Percentiles rank a stretch among this genome's conserved stretches.
phyloP scores from a whole-genome alignment of 2,797 vertebrate species.

The Enteromius radiatus region DNA sequence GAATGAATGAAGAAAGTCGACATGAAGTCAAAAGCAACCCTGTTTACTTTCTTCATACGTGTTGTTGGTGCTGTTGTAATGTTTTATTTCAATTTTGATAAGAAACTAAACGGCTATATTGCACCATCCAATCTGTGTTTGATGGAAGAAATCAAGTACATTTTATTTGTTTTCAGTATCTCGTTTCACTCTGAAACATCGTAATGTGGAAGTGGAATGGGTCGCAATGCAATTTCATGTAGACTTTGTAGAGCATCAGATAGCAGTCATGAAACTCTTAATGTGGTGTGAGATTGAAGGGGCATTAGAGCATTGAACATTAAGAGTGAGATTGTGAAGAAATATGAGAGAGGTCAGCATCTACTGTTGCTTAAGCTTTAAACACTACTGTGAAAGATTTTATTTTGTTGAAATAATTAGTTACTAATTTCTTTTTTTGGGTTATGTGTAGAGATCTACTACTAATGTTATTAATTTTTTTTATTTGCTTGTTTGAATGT shows the following conservation, averaged over 20 bases:
- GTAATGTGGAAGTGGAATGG: background rate
- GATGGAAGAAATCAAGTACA: background rate
- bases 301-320: slow-evolving; percentile 27
- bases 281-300: slow-evolving; percentile 15
- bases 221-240: background rate
- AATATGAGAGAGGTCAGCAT: background rate
- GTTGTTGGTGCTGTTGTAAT: background rate
- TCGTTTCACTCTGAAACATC: background rate
- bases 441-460: background rate
- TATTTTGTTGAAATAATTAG: background rate
- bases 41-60: background rate
- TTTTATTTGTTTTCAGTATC: background rate
- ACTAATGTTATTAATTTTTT: slow-evolving; percentile 32
- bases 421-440: slow-evolving; percentile 30
- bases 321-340: background rate
- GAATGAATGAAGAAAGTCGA: background rate
- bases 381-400: slow-evolving; percentile 51
- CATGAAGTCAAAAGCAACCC: background rate
- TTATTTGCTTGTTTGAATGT: slow-evolving; percentile 27
- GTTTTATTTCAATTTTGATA: background rate
- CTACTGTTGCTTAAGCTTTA: slow-evolving; percentile 46
- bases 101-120: background rate
- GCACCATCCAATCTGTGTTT: background rate
- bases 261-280: slow-evolving; percentile 4
- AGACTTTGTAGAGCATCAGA: slow-evolving; percentile 3